A percentile compares a stretch with the other conserved stretches of the same genome.
phyloP scores from a whole-genome alignment of 2,888 invertebrate species.

The Drosophila falleni region DNA sequence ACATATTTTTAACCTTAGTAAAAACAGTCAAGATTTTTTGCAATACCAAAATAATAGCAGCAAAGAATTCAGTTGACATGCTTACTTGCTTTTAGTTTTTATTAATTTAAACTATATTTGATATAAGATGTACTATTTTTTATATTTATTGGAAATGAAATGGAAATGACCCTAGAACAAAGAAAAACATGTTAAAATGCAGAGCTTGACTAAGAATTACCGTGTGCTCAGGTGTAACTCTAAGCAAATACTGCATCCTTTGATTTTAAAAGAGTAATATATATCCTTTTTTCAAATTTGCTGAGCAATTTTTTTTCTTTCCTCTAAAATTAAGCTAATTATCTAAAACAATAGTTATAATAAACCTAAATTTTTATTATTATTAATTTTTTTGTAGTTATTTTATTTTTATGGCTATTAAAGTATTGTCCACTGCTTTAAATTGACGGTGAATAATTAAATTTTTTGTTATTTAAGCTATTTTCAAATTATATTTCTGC shows the following conservation, averaged over 20 bases:
- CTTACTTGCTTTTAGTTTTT: neutral
- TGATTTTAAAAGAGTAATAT: neutral
- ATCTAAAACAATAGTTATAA: neutral
- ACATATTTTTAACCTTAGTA: slow-evolving; percentile 39
- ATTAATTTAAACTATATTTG: neutral
- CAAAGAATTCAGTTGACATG: too few species aligned
- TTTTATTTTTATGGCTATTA: too few species aligned
- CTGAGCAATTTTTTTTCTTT: too few species aligned
- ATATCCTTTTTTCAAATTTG: neutral
- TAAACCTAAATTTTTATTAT: too few species aligned
- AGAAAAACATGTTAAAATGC: neutral
- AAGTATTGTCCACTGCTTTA: too few species aligned
- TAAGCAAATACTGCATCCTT: neutral
- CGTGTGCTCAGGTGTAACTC: neutral
- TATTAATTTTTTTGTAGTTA: too few species aligned
- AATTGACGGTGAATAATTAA: too few species aligned
- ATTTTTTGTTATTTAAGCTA: too few species aligned
- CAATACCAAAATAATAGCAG: too few species aligned
- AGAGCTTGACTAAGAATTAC: neutral
- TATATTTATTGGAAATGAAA: too few species aligned
- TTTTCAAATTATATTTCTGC: too few species aligned
- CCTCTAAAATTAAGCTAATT: neutral
- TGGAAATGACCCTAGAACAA: neutral
- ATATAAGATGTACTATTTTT: neutral
- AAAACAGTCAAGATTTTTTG: neutral